Evolutionary conservation across 2,888 invertebrate species (phyloP).

Genomic region (Cetonia aurata): DNA sequence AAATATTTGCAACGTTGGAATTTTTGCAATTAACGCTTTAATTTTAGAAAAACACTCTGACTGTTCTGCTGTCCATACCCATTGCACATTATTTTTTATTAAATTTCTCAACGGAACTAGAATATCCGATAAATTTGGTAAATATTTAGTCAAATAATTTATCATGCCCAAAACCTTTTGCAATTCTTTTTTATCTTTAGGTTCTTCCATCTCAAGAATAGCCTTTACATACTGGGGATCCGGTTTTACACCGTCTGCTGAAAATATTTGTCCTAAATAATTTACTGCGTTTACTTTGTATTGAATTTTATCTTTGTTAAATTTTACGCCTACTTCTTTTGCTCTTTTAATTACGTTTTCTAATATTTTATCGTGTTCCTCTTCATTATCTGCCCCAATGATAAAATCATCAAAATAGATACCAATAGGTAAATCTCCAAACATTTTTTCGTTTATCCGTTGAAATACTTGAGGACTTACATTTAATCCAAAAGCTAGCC

Average conservation of each 20-base stretch:
- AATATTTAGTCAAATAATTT: constrained; percentile 53
- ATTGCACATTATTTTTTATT: constrained; percentile 53
- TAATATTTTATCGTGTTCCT: constrained; percentile 33
- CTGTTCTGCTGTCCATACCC: constrained; percentile 49
- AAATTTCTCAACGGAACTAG: constrained; percentile 48
- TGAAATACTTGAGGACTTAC: constrained; percentile 34
- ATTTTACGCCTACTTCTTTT: constrained; percentile 54
- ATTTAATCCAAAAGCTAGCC: constrained; percentile 33
- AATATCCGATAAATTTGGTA: constrained; percentile 49
- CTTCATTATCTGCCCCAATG: constrained; percentile 29
- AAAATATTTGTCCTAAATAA: constrained; percentile 54
- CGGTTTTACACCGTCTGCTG: constrained; percentile 47
- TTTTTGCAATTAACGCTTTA: constrained; percentile 50
- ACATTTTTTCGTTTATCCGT: constrained; percentile 30
- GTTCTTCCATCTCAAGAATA: constrained; percentile 46
- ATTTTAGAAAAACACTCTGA: constrained; percentile 48
- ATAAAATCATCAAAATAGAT: constrained; percentile 41
- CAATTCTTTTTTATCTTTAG: constrained; percentile 54
- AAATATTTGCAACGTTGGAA: constrained; percentile 49
- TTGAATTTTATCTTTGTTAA: constrained; percentile 56
- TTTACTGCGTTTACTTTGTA: constrained; percentile 52
- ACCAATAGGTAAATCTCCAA: constrained; percentile 30
- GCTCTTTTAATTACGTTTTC: constrained; percentile 45
- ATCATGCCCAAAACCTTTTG: constrained; percentile 55
- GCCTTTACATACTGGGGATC: constrained; percentile 49